Evolutionary conservation across 92 coral and sea anemone genomes (phyloP), one percentile per base, ranked within the genome.

Genomic region (Zoanthus solanderi): DNA sequence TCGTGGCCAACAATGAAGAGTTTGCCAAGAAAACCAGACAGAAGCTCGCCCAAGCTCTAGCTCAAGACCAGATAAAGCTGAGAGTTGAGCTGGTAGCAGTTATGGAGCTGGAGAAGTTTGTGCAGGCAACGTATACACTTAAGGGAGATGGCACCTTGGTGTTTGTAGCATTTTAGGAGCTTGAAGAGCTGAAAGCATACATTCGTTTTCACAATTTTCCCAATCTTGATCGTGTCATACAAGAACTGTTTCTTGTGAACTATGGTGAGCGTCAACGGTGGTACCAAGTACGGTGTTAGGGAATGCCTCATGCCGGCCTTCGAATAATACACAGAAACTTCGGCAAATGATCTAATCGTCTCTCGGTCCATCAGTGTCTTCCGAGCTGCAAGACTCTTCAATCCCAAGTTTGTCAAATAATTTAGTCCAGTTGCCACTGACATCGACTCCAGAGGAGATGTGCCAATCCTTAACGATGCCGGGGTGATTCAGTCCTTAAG

Each of bases 61-160:
- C 23, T 23, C 23, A 23, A 23, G 23, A 23, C 23, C 23, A 23
- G 23, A 23, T 23, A 23, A 23, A 23, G 23, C 23, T 23, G 23
- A 23, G 23, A 23, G 23, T 23, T 23, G 23, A 23, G 23, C 23
- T 23, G 23, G 88, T 79, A 69, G 88, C 88, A 45, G 61, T 67
- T 57, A 84, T 84, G 78, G 71, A 84, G 66, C 65, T 69, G 79
- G 88, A 84, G 88, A 28, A 84, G 78, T 84, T 84, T 84, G 66
- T 84, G 10, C 37, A 71, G 78, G 66, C 88, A 84, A 84, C 88
- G 11, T 84, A 84, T 65, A 84, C 68, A 2, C 88, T 84, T 44
- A 79, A 84, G 8, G 47, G 88, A 50, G 79, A 84, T 68, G 79
- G 88, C 61, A 47, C 72, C 67, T 18, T 69, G 79, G 66, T 84